Evolutionary conservation across 2,797 vertebrate genomes (phyloP).

Genomic region (Epinephelus awoara): DNA sequence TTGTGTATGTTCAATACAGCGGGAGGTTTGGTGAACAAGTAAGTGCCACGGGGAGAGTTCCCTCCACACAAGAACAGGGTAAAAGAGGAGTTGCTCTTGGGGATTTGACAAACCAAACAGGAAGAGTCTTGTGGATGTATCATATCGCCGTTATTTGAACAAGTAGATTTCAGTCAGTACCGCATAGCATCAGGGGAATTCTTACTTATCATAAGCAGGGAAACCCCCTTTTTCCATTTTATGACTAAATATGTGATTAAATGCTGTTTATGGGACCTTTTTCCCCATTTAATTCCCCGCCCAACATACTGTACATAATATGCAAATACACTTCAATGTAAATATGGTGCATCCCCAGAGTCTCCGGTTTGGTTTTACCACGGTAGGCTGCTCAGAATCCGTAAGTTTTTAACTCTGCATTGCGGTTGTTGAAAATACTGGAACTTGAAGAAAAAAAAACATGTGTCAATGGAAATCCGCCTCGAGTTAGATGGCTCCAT

Average conservation of each 20-base stretch:
- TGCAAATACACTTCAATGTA: slow-evolving; percentile 26
- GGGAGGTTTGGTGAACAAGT: slow-evolving; percentile 68
- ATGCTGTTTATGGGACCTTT: neutral
- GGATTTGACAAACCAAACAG: slow-evolving; percentile 58
- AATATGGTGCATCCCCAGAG: slow-evolving; percentile 48
- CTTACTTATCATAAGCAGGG: neutral
- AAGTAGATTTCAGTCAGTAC: slow-evolving; percentile 21
- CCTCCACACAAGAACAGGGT: slow-evolving; percentile 76
- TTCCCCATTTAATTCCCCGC: neutral
- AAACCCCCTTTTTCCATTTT: neutral
- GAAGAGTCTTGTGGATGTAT: slow-evolving; percentile 60
- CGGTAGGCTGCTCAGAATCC: slow-evolving; percentile 68
- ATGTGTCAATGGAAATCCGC: slow-evolving; percentile 43
- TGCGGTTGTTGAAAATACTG: slow-evolving; percentile 59
- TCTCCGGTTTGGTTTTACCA: slow-evolving; percentile 60
- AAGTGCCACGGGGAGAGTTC: slow-evolving; percentile 80
- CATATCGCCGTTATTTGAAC: slow-evolving; percentile 28
- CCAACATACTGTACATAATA: slow-evolving; percentile 2
- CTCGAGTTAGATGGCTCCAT: slow-evolving; percentile 35
- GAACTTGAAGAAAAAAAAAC: slow-evolving; percentile 56
- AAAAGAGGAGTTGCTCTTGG: slow-evolving; percentile 61
- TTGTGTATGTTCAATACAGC: slow-evolving; percentile 66
- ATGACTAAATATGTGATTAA: slow-evolving; percentile 24
- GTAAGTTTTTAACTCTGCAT: slow-evolving; percentile 54
- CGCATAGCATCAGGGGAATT: slow-evolving; percentile 9